Evolutionary conservation across 2,113 vertebrate species (phyloP).

Genomic region (Ranitomeya imitator): DNA sequence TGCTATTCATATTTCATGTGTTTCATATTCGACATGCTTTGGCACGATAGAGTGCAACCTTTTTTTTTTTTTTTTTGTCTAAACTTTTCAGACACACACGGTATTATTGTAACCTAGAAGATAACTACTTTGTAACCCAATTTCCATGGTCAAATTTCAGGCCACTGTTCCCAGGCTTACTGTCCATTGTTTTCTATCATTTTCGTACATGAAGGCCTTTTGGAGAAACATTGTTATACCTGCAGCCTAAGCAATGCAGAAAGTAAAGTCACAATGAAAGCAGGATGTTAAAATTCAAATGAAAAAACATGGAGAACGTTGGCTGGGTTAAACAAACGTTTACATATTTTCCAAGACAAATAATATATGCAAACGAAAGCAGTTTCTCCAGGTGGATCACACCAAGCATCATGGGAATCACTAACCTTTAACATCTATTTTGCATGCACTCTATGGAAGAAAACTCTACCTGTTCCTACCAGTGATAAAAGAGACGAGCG

Average conservation of each 20-base stretch:
- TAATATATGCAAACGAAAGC: constrained; percentile 53
- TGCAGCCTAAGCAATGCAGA: not conserved
- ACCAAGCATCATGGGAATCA: constrained; percentile 16
- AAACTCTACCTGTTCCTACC: not conserved
- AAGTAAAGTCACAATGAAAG: not conserved
- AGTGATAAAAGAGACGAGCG: not conserved
- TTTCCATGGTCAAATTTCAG: not conserved
- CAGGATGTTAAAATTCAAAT: constrained; percentile 39
- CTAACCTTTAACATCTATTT: constrained; percentile 37
- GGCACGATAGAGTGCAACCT: no score
- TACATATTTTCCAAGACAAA: constrained; percentile 55
- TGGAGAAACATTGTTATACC: not conserved
- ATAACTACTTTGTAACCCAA: not conserved
- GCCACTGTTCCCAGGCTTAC: constrained; percentile 5
- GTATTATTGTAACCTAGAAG: constrained; percentile 22
- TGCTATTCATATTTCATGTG: no score
- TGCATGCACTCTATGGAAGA: constrained; percentile 19
- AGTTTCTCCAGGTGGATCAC: constrained; percentile 50
- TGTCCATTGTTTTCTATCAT: constrained; percentile 13
- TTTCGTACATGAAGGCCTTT: not conserved
- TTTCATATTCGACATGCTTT: no score
- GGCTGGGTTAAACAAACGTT: constrained; percentile 46
- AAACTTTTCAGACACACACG: not conserved
- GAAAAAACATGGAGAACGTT: constrained; percentile 40
- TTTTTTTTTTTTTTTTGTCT: no score